Evolutionary conservation across 2,888 invertebrate genomes (phyloP), one percentile per base, ranked within the genome.

Genomic region (Cheilosia variabilis): DNA sequence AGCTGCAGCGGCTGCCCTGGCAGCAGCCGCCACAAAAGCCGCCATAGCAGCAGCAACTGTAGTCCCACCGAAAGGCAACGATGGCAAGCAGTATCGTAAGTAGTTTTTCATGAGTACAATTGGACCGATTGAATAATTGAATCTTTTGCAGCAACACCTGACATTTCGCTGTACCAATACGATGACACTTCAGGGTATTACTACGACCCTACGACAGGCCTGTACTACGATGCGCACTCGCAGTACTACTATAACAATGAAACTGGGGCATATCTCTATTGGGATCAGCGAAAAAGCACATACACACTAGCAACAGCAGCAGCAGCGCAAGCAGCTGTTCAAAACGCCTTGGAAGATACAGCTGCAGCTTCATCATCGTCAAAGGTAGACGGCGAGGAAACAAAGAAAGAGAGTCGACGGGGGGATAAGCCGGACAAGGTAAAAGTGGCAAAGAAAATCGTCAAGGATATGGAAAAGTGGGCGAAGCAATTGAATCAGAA

Each of bases 151-250:
- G 92, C 95, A 50, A 93, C 96, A 15, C 99, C 99, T 4, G 98
- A 99, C 93, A 96, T 97, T 10, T 95, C 96, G 63, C 96, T 96
- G 45, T 99, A 98, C 91, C 96, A 97, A 90, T 98, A 97, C 90
- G 99, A 99, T 91, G 97, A 97, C 90, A 95, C 96, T 1, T 98
- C 98, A 4, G 99, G 99, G 0, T 99, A 98, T 91, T 99, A 99
- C 90, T 99, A 98, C 91, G 99, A 99, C 92, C 95, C 97, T 0
- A 93, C 94, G 1, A 98, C 99, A 0, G 97, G 97, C 0, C 94
- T 99, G 17, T 99, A 99, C 92, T 99, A 99, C 91, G 99, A 99
- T 93, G 96, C 98, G 0, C 97, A 95, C 89, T 97, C 98, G 2
- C 98, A 96, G 90, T 99, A 99, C 92, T 99, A 98, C 92, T 99